Evolutionary conservation across 2,888 invertebrate species (phyloP).

Genomic region (Dryobotodes eremita): DNA sequence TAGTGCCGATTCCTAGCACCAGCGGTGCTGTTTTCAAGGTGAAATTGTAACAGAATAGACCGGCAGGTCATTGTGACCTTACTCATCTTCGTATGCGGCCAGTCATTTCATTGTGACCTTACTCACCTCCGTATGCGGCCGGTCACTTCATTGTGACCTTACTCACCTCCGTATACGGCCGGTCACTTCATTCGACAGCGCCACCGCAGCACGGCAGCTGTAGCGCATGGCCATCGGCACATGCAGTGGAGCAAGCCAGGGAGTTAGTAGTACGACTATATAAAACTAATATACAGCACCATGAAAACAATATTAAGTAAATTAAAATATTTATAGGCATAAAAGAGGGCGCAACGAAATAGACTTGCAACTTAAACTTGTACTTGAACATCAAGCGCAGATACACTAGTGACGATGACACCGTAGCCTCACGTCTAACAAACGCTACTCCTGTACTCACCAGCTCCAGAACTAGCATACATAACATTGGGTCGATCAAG

Average conservation of each 20-base stretch:
- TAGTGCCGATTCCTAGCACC: not conserved
- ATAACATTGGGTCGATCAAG: not conserved
- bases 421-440: not conserved
- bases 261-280: not conserved
- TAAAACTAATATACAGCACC: slow-evolving; percentile 42
- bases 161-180: too few relatives aligned
- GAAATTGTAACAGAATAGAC: too few relatives aligned
- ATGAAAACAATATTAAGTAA: slow-evolving; percentile 17
- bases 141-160: too few relatives aligned
- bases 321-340: slow-evolving; percentile 1
- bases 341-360: not conserved
- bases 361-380: slow-evolving; percentile 2
- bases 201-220: too few relatives aligned
- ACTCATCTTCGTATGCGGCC: too few relatives aligned
- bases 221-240: not conserved
- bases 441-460: too few relatives aligned
- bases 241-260: not conserved
- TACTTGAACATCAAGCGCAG: not conserved
- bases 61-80: too few relatives aligned
- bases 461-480: not conserved
- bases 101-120: too few relatives aligned
- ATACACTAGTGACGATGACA: not conserved
- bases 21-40: not conserved
- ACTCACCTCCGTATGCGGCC: too few relatives aligned
- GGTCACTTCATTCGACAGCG: too few relatives aligned